Evolutionary conservation across 2,797 vertebrate genomes (phyloP).

Genomic region (Cuniculus paca): DNA sequence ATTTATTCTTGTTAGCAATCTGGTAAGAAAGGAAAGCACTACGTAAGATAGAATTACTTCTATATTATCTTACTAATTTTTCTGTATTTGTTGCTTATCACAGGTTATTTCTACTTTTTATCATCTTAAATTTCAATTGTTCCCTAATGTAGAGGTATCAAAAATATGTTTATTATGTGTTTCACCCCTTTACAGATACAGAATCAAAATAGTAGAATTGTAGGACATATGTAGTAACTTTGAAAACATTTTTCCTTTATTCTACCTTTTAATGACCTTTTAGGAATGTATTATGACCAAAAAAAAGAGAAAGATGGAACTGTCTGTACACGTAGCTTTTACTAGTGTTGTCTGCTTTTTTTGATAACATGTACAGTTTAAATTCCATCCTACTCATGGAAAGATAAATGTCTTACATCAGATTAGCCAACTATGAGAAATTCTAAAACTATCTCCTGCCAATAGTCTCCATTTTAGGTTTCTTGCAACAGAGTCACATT

Average conservation of each 20-base stretch:
- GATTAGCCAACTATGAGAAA: constrained; percentile 1
- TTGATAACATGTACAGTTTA: neutral
- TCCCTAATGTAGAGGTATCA: neutral
- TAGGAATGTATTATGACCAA: neutral
- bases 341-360: constrained; percentile 1
- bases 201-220: neutral
- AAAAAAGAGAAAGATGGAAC: neutral
- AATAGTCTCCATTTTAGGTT: neutral
- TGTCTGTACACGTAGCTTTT: neutral
- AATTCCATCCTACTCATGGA: constrained; percentile 14
- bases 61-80: neutral
- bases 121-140: constrained; percentile 18
- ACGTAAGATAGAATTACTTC: neutral
- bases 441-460: neutral
- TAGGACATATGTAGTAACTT: neutral
- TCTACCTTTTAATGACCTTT: constrained; percentile 57
- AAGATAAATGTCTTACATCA: constrained; percentile 27
- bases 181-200: constrained; percentile 20
- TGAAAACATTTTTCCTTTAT: constrained; percentile 21
- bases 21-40: constrained; percentile 20
- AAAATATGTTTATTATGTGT: neutral
- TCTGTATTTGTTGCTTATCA: neutral
- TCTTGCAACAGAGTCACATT: neutral
- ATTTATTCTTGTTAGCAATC: constrained; percentile 4
- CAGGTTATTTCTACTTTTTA: neutral